Percentiles rank a stretch among this genome's conserved stretches.
Evolutionary conservation across 2,797 vertebrate genomes (phyloP).

Genomic region (Uromys caudimaculatus): DNA sequence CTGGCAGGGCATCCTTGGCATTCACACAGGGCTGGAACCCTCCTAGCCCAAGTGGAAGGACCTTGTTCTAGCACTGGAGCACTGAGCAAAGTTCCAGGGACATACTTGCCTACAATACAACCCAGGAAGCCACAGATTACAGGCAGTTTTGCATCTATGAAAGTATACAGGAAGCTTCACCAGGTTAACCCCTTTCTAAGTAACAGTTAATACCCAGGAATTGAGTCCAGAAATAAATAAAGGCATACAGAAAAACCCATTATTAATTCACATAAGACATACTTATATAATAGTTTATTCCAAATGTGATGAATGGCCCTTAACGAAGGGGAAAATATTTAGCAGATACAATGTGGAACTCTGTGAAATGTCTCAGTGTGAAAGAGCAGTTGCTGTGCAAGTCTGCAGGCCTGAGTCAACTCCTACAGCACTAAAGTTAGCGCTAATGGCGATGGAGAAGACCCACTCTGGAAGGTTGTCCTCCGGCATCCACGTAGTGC

Average conservation of each 20-base stretch:
- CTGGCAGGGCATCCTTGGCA: neutral
- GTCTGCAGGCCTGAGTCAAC: neutral
- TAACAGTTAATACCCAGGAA: neutral
- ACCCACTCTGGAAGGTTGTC: neutral
- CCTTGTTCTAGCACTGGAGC: neutral
- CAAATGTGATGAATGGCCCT: neutral
- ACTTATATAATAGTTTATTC: neutral
- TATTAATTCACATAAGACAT: neutral
- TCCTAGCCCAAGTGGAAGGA: neutral
- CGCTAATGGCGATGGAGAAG: neutral
- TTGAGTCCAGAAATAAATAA: slow-evolving; percentile 6
- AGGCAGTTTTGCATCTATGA: neutral
- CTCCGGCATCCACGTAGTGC: neutral
- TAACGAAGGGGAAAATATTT: neutral
- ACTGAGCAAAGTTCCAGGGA: neutral
- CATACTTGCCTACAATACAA: neutral
- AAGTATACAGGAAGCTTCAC: neutral
- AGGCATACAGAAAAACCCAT: neutral
- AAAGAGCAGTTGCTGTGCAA: neutral
- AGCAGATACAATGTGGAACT: neutral
- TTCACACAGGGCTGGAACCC: neutral
- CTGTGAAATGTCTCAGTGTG: neutral
- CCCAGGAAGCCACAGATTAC: neutral
- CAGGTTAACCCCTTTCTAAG: neutral
- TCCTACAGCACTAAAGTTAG: neutral